Percentiles rank a stretch among this genome's conserved stretches.
Evolutionary conservation across 2,797 vertebrate species (phyloP).

Genomic region (Halcyon badia): DNA sequence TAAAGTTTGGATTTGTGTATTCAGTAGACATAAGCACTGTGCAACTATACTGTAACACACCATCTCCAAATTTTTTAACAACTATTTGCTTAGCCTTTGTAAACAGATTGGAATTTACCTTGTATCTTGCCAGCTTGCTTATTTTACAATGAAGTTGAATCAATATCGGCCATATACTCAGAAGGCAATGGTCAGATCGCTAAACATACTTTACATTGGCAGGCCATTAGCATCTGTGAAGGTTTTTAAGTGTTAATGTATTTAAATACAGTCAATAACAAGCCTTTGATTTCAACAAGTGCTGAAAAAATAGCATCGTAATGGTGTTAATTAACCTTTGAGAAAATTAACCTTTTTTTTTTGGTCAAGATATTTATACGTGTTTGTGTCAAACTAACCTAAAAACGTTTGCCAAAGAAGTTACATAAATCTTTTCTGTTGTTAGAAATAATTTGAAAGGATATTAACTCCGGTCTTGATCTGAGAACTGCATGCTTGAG

Average conservation of each 20-base stretch:
- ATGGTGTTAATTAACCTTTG: constrained; percentile 64
- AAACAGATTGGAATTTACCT: constrained; percentile 73
- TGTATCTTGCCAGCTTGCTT: constrained; percentile 74
- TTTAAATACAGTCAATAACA: constrained; percentile 55
- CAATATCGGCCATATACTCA: constrained; percentile 21
- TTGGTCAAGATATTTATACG: constrained; percentile 65
- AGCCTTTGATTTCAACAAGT: constrained; percentile 75
- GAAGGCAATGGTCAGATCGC: constrained; percentile 12
- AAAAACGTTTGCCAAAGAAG: constrained; percentile 91
- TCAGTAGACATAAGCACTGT: constrained; percentile 88
- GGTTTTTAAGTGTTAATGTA: constrained; percentile 48
- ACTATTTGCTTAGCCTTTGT: constrained; percentile 83
- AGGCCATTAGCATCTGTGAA: constrained; percentile 53
- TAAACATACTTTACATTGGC: constrained; percentile 12
- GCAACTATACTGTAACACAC: constrained; percentile 79
- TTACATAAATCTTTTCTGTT: constrained; percentile 70
- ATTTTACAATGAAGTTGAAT: constrained; percentile 65
- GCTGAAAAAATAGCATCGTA: constrained; percentile 71
- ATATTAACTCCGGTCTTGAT: constrained; percentile 61
- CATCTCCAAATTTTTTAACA: constrained; percentile 80
- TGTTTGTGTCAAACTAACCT: constrained; percentile 79
- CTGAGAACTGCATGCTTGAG: constrained; percentile 81
- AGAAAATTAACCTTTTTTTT: constrained; percentile 35
- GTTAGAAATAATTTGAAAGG: constrained; percentile 66
- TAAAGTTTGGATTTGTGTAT: constrained; percentile 79